Evolutionary conservation across 2,888 invertebrate species (phyloP).

Genomic region (Periphyllus acericola): DNA sequence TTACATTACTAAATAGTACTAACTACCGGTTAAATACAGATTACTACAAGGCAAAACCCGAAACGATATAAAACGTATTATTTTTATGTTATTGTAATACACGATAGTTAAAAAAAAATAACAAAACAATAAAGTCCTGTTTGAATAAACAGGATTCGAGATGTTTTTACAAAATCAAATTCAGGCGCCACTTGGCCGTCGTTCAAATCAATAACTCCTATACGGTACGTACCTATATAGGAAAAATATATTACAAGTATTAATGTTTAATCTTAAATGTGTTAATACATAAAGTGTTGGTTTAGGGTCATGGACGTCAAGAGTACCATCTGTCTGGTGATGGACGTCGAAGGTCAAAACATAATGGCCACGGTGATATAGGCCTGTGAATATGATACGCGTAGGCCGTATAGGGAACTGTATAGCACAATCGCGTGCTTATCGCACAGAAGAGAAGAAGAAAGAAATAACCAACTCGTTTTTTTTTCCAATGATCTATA

Average conservation of each 20-base stretch:
- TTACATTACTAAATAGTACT: not conserved
- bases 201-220: not conserved
- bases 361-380: not conserved
- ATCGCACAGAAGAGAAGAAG: not conserved
- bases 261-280: not conserved
- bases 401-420: not conserved
- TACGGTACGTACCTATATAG: not conserved
- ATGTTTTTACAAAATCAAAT: not conserved
- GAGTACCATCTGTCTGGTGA: conserved; percentile 48
- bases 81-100: not conserved
- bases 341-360: conserved; percentile 45
- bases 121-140: no score
- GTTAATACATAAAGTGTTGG: not conserved
- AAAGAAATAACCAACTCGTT: not conserved
- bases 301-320: conserved; percentile 52
- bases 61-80: not conserved
- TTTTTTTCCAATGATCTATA: not conserved
- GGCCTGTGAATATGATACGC: not conserved
- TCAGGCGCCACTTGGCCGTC: not conserved
- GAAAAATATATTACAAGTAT: not conserved
- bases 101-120: no score
- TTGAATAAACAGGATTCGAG: no score
- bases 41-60: not conserved
- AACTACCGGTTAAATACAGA: not conserved
- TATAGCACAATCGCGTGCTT: not conserved